phyloP scores from a whole-genome alignment of 1,140 invertebrate species.

The Cyphomyrmex costatus region DNA sequence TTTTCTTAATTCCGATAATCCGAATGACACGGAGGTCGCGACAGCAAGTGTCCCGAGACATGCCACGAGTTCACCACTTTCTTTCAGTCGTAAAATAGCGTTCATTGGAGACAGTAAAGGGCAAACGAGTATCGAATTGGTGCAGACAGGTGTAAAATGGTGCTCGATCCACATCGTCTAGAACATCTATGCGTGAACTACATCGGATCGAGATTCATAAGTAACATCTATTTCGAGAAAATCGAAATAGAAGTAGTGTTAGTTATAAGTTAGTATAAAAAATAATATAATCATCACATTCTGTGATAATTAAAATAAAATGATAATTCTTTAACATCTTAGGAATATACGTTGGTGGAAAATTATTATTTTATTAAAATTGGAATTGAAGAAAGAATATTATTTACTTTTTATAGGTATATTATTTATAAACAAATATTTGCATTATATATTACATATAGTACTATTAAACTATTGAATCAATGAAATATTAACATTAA shows the following conservation, averaged over 20 bases:
- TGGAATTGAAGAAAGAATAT: neutral
- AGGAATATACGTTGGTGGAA: neutral
- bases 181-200: constrained; percentile 82
- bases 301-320: neutral
- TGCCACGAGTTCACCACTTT: constrained; percentile 77
- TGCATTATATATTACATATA: neutral
- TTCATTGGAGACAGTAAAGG: constrained; percentile 78
- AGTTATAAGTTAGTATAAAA: too few relatives aligned
- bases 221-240: neutral
- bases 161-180: constrained; percentile 85
- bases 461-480: neutral
- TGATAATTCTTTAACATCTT: neutral
- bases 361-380: constrained; percentile 8
- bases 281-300: neutral
- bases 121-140: constrained; percentile 85
- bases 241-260: neutral
- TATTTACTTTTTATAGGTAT: neutral
- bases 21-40: constrained; percentile 59
- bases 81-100: constrained; percentile 70
- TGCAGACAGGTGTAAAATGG: constrained; percentile 85
- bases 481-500: neutral
- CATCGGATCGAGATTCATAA: constrained; percentile 70
- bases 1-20: constrained; percentile 23
- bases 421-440: neutral
- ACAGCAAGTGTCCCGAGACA: constrained; percentile 73